A percentile compares a stretch with the other conserved stretches of the same genome.
These are phyloP conservation scores for Gobio occitaniae DNA, from an alignment of 2,797 vertebrate species.

Conservation along the genomic window DNA sequence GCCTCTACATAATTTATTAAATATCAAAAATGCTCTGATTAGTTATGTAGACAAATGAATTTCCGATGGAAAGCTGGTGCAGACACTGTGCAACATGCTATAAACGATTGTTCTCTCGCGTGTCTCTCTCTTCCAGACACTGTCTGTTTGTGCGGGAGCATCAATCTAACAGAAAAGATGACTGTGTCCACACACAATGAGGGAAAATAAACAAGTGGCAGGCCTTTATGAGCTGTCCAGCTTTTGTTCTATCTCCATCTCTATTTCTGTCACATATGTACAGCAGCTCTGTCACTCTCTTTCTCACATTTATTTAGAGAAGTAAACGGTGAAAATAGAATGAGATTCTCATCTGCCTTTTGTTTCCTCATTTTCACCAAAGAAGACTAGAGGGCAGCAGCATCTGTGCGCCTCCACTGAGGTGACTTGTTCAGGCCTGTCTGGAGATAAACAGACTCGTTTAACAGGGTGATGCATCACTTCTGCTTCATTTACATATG, in stretches of 20 bases:
- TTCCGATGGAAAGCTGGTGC: not conserved
- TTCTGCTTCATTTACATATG: slow-evolving; percentile 22
- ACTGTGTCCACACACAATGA: slow-evolving; percentile 4
- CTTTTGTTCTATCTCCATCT: slow-evolving; percentile 12
- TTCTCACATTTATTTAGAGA: not conserved
- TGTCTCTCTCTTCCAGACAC: not conserved
- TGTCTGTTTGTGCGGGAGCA: slow-evolving; percentile 15
- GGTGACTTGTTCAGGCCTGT: slow-evolving; percentile 24
- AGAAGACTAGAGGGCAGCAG: slow-evolving; percentile 47
- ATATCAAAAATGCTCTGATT: not conserved
- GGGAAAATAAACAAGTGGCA: slow-evolving; percentile 8
- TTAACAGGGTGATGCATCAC: slow-evolving; percentile 25
- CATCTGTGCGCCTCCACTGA: not conserved
- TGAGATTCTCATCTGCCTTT: not conserved
- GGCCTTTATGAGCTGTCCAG: slow-evolving; percentile 27
- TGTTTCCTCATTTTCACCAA: slow-evolving; percentile 13
- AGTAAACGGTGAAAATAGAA: not conserved
- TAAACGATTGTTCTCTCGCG: not conserved
- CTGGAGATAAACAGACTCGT: slow-evolving; percentile 27
- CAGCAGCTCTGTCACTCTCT: not conserved
- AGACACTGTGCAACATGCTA: not conserved
- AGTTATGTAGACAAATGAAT: not conserved
- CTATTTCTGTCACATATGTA: slow-evolving; percentile 9
- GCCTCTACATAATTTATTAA: not conserved
- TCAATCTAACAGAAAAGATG: not conserved